Conservation (phyloP, 2,797 vertebrate genomes). For the Sibirionetta formosa region DNA sequence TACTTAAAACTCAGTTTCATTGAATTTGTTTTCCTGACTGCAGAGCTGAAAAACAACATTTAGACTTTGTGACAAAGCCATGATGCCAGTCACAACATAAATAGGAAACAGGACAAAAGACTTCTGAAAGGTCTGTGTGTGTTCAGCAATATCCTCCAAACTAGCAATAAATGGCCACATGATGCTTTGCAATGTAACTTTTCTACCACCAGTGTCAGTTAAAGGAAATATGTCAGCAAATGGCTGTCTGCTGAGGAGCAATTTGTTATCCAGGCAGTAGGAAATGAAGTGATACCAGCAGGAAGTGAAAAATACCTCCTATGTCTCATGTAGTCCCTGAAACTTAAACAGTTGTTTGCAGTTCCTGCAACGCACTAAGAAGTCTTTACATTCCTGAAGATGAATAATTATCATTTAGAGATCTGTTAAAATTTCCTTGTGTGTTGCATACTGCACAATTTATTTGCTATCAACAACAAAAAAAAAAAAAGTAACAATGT, state of each 20-base stretch:
- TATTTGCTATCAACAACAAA: not conserved
- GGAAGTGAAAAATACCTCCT: not conserved
- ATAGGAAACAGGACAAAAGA: not conserved
- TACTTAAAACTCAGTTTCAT: not conserved
- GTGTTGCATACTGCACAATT: not conserved
- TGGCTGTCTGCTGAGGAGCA: not conserved
- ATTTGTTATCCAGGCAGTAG: not conserved
- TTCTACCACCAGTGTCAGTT: not conserved
- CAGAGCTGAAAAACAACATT: not conserved
- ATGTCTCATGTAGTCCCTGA: not conserved
- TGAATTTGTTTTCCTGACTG: not conserved
- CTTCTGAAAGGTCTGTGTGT: not conserved
- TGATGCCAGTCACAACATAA: not conserved
- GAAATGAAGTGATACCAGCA: not conserved
- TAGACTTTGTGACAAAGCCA: not conserved
- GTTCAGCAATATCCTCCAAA: not conserved
- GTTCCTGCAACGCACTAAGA: not conserved
- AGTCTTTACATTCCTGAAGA: not conserved
- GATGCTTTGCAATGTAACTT: not conserved
- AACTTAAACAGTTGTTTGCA: not conserved
- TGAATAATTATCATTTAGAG: not conserved
- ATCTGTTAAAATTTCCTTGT: not conserved
- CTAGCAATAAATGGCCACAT: not conserved
- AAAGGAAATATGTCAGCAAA: not conserved
- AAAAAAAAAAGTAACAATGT: not conserved